Percentiles rank a stretch among this genome's conserved stretches.
These are phyloP conservation scores for Cariama cristata DNA, from an alignment of 2,113 vertebrate genomes.

Conservation along the genomic window DNA sequence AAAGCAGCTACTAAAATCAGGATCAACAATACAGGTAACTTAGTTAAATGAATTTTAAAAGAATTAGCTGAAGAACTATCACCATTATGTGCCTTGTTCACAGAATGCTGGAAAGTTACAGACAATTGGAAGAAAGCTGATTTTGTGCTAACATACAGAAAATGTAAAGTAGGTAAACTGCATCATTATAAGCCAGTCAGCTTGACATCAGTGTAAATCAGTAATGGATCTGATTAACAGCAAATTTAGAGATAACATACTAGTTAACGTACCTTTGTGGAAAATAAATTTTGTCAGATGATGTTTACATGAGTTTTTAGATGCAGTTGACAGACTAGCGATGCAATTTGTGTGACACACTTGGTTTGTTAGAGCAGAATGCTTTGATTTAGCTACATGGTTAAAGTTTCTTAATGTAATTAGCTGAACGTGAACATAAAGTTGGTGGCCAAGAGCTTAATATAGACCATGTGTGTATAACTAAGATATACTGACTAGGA, in stretches of 20 bases:
- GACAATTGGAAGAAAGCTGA: neutral
- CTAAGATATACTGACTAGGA: neutral
- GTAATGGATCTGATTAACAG: neutral
- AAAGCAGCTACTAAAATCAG: neutral
- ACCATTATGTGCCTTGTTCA: neutral
- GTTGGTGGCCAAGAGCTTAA: neutral
- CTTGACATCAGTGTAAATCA: neutral
- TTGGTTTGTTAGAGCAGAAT: neutral
- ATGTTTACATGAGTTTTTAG: neutral
- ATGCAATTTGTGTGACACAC: neutral
- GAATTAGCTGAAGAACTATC: neutral
- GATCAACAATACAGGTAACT: neutral
- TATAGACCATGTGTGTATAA: neutral
- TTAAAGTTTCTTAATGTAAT: neutral
- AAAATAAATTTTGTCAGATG: neutral
- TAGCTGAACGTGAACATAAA: neutral
- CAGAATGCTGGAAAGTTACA: neutral
- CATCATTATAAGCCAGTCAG: neutral
- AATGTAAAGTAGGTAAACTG: neutral
- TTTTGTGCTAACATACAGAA: neutral
- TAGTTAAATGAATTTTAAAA: neutral
- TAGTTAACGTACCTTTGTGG: neutral
- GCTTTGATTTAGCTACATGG: neutral
- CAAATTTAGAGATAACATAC: neutral
- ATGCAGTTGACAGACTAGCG: neutral